These are phyloP conservation scores for Cryptoleucopteryx plumbea DNA, from an alignment of 2,113 vertebrate species.

Conservation along the genomic window DNA sequence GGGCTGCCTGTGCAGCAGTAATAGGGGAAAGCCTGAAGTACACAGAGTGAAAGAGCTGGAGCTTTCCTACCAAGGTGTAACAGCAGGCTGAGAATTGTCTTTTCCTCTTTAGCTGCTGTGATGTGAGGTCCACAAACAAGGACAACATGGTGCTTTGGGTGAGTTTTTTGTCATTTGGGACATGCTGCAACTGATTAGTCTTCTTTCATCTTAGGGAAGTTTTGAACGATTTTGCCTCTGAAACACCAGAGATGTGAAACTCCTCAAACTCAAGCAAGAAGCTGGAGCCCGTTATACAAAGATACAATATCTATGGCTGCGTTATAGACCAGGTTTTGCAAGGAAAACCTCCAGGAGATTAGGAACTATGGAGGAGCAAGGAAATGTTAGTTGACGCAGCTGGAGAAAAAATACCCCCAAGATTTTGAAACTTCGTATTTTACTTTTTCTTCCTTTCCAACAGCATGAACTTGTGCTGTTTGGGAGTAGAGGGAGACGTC, in stretches of 20 bases:
- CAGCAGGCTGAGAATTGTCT: neutral
- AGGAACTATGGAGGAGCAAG: neutral
- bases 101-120: neutral
- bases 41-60: neutral
- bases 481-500: neutral
- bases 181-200: neutral
- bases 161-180: neutral
- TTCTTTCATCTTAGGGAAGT: neutral
- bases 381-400: neutral
- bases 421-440: neutral
- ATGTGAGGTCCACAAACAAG: neutral
- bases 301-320: neutral
- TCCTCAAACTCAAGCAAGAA: neutral
- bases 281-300: neutral
- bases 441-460: neutral
- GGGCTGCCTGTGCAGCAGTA: neutral
- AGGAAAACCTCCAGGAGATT: neutral
- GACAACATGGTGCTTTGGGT: neutral
- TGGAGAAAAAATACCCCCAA: neutral
- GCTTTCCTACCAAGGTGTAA: neutral
- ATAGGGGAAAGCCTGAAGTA: neutral
- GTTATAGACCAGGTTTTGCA: neutral
- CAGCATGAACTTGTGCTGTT: neutral
- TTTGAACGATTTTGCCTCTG: neutral
- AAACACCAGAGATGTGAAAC: neutral